Evolutionary conservation across 1,140 invertebrate genomes (phyloP).

Genomic region (Drosophila trapezifrons): DNA sequence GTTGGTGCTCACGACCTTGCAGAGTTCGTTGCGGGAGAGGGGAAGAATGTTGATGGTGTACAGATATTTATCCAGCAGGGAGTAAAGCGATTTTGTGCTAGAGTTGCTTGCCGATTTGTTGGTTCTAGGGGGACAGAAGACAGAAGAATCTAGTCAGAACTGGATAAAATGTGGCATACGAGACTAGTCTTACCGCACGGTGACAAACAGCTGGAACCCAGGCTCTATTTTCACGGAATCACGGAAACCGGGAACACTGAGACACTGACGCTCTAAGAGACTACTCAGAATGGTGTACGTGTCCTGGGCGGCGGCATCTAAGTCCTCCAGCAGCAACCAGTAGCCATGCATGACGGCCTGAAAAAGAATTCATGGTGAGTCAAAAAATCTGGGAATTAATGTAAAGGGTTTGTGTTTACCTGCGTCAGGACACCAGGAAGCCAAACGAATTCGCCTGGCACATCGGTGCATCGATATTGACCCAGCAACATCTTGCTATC

Average conservation of each 20-base stretch:
- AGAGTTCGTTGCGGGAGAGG: constrained; percentile 89
- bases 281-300: constrained; percentile 94
- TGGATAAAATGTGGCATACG: not conserved
- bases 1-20: constrained; percentile 87
- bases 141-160: not conserved
- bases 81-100: constrained; percentile 87
- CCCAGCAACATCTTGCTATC: constrained; percentile 98
- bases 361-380: constrained; percentile 16
- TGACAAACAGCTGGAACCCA: constrained; percentile 96
- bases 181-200: constrained; percentile 88
- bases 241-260: constrained; percentile 94
- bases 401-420: constrained; percentile 82
- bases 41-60: constrained; percentile 92
- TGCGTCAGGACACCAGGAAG: constrained; percentile 95
- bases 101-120: constrained; percentile 83
- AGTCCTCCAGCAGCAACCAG: constrained; percentile 98
- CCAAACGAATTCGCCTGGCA: constrained; percentile 99
- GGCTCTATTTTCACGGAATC: constrained; percentile 91
- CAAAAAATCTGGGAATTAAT: not conserved
- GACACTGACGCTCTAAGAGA: constrained; percentile 92
- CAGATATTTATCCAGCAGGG: constrained; percentile 92
- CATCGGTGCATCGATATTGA: constrained; percentile 97
- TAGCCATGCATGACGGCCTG: constrained; percentile 94
- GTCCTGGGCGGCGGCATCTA: constrained; percentile 96
- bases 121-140: constrained; percentile 67